Evolutionary conservation across 1,140 invertebrate genomes (phyloP), one percentile per base, ranked within the genome.

Genomic region (Camponotus floridanus): DNA sequence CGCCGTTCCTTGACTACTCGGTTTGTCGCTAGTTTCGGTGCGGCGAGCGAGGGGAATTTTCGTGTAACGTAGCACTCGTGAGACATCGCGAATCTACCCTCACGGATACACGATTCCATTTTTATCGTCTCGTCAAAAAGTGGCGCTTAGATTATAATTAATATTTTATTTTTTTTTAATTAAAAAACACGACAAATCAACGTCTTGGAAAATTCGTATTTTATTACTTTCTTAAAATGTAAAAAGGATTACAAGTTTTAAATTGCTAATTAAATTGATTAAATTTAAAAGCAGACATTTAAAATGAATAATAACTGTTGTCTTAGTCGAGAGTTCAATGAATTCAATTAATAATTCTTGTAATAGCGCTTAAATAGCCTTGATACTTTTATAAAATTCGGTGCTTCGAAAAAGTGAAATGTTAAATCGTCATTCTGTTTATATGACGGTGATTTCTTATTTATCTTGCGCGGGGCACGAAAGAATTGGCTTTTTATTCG

Each of bases 41-140:
- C 8, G 33, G 51, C 39, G 67, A 81, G 7, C 45, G 76, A 70
- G 78, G 79, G 79, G 68, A 74, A 74, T 83, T 83, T 74, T 83
- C 79, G 68, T 83, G 68, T 83, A 83, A 83, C 68, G 55, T 26
- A 1, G 51, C 68, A 61, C 79, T 83, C 79, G 79, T 83, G 79
- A 83, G 79, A 83, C 55, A 33, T 61, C 55, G 68, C 31, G n/a
- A 13, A 62, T 83, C 36, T 70, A 71, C 7, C n/a, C 55, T 61
- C 42, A 55, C 5, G 33, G 42, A 39, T 15, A 45, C 21, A 9
- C 15, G 31, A 51, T 45, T 8, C 11, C 26, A 70, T 55, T 36
- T 81, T 45, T 26, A 26, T 26, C 33, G 55, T n/a, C 21, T 33
- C 1, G 13, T 48, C 0, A 36, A 70, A 55, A 26, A 70, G 42